Conservation (phyloP, 1,140 invertebrate species). For the Diorhabda elongata region DNA sequence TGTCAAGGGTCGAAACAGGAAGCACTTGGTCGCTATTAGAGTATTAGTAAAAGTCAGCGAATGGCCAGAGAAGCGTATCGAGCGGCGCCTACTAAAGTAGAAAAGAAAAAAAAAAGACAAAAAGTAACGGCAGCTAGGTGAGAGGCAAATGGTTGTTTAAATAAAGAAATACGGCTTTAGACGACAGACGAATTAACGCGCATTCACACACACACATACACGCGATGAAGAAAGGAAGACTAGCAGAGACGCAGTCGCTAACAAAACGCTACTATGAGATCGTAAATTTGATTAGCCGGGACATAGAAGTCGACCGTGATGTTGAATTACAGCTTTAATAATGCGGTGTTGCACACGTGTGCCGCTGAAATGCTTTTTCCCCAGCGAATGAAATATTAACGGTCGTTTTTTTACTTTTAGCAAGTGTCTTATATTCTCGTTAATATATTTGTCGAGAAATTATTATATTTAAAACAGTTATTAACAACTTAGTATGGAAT, state of each 20-base stretch:
- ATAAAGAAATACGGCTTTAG: conserved; percentile 41
- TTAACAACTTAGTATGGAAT: too few relatives aligned
- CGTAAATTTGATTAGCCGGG: conserved; percentile 41
- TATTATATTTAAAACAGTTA: not conserved
- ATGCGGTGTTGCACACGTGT: conserved; percentile 16
- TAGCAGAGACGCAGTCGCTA: conserved; percentile 27
- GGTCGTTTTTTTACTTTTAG: not conserved
- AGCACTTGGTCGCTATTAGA: conserved; percentile 34
- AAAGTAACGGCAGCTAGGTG: conserved; percentile 40
- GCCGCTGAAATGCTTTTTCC: conserved; percentile 10
- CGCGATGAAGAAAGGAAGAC: conserved; percentile 14
- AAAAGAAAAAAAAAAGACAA: conserved; percentile 13
- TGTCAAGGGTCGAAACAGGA: conserved; percentile 40
- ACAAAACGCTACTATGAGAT: conserved; percentile 33
- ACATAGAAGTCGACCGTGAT: conserved; percentile 33
- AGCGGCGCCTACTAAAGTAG: conserved; percentile 27
- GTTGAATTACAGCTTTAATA: conserved; percentile 38
- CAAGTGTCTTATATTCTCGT: not conserved
- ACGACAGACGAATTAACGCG: conserved; percentile 42
- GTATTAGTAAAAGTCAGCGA: conserved; percentile 34
- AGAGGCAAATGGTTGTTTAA: conserved; percentile 42
- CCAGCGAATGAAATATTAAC: not conserved
- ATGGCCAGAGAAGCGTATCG: conserved; percentile 34
- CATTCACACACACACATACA: conserved; percentile 13
- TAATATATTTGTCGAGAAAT: not conserved